A percentile compares a stretch with the other conserved stretches of the same genome.
Conservation (phyloP, 2,888 invertebrate species). For the Isotomurus palustris region DNA sequence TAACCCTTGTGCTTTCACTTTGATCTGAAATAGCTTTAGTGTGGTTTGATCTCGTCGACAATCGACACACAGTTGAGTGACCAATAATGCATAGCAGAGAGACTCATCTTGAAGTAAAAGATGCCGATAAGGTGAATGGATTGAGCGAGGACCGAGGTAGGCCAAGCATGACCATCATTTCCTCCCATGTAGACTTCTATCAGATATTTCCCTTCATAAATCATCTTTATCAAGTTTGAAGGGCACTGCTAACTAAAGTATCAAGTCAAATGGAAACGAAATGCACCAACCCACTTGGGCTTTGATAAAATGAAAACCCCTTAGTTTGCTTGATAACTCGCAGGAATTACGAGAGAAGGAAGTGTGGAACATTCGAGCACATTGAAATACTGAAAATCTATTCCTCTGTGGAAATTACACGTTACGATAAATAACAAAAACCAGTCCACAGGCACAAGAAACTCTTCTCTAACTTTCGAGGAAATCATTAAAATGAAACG, state of each 20-base stretch:
- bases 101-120: not conserved
- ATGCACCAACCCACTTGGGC: not conserved
- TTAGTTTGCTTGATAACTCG: not conserved
- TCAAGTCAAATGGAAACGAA: not conserved
- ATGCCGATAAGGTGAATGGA: conserved; percentile 11
- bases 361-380: no score
- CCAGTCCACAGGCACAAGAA: no score
- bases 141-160: conserved; percentile 7
- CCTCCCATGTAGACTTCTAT: conserved; percentile 13
- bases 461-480: no score
- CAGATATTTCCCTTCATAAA: conserved; percentile 31
- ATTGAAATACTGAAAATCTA: no score
- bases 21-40: no score
- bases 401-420: no score
- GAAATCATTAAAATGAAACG: no score
- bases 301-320: conserved; percentile 2
- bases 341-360: no score
- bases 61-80: conserved; percentile 3
- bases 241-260: not conserved
- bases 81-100: conserved; percentile 11
- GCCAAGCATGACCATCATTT: conserved; percentile 12
- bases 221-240: conserved; percentile 17
- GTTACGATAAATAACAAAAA: no score
- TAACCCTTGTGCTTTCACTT: no score
- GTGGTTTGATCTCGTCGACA: no score